phyloP scores from a whole-genome alignment of 2,888 invertebrate species.

The Leptopterna dolabrata region DNA sequence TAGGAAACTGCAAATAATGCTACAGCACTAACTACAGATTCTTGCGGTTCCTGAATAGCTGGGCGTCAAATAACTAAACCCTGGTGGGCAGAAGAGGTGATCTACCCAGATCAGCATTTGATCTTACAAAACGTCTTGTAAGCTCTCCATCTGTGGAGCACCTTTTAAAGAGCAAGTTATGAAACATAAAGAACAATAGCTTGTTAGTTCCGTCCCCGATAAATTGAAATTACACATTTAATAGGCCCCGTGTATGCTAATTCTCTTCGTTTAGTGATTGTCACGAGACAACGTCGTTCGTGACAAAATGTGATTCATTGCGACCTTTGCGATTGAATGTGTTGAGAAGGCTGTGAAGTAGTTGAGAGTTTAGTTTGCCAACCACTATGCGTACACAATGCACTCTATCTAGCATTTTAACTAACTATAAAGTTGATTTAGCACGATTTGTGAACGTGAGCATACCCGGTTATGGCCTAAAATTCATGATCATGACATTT shows the following conservation, averaged over 20 bases:
- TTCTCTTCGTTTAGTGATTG: background rate
- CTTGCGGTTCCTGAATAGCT: background rate
- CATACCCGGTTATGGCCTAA: no score
- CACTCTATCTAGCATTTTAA: no score
- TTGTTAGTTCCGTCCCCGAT: background rate
- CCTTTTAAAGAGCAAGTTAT: background rate
- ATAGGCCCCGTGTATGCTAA: background rate
- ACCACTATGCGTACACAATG: no score
- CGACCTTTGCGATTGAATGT: background rate
- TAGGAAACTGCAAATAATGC: background rate
- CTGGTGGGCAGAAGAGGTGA: background rate
- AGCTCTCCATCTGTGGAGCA: background rate
- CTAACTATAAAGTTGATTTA: no score
- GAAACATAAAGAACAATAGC: background rate
- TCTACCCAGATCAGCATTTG: background rate
- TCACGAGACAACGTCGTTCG: background rate
- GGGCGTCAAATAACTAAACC: no score
- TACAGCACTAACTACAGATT: background rate
- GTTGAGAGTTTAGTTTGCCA: background rate
- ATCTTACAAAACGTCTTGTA: background rate
- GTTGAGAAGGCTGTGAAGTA: background rate
- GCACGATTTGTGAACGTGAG: no score
- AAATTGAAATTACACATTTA: background rate
- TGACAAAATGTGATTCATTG: background rate
- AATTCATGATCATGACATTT: no score